Evolutionary conservation across 2,888 invertebrate genomes (phyloP).

Genomic region (Noctua janthina): DNA sequence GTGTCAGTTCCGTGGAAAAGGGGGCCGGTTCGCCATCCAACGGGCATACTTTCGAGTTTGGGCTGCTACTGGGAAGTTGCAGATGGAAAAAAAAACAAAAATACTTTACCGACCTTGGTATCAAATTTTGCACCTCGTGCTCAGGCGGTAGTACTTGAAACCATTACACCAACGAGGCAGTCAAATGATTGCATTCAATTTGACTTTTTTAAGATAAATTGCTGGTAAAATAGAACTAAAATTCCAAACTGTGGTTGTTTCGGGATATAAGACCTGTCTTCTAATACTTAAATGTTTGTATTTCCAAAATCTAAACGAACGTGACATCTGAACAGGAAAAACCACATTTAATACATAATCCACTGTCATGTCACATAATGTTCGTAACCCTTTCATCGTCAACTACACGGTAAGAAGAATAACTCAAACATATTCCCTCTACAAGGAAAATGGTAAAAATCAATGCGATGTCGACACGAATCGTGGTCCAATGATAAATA

Average conservation of each 20-base stretch:
- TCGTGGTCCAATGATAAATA: conserved; percentile 67
- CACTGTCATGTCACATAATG: background rate
- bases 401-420: background rate
- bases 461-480: conserved; percentile 52
- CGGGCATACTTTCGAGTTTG: background rate
- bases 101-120: background rate
- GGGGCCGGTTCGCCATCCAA: background rate
- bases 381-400: background rate
- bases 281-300: background rate
- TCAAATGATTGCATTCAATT: background rate
- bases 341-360: background rate
- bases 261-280: background rate
- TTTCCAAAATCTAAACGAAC: background rate
- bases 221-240: background rate
- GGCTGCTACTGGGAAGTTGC: background rate
- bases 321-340: background rate
- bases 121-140: background rate
- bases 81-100: background rate
- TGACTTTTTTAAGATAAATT: background rate
- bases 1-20: background rate
- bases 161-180: background rate
- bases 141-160: background rate
- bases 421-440: conserved; percentile 7
- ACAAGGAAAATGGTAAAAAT: conserved; percentile 40
- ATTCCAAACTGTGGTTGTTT: background rate